Percentiles rank a stretch among this genome's conserved stretches.
Evolutionary conservation across 1,140 invertebrate species (phyloP).

Genomic region (Ridgeia piscesae): DNA sequence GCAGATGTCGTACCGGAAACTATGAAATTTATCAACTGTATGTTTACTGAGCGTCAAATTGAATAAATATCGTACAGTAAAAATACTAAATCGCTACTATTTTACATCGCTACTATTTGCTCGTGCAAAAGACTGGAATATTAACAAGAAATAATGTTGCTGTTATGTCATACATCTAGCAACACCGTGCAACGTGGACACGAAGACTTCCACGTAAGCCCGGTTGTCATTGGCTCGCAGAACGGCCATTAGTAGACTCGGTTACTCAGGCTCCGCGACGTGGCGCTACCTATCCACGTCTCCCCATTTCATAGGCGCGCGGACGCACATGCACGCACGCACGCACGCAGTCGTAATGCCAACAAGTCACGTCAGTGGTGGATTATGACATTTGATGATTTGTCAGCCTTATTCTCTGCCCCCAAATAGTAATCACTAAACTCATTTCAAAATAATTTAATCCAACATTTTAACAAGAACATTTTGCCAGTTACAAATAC

Average conservation of each 20-base stretch:
- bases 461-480: too few relatives aligned
- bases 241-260: not conserved
- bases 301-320: not conserved
- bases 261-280: not conserved
- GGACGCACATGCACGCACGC: too few relatives aligned
- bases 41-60: not conserved
- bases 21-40: not conserved
- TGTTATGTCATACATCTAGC: not conserved
- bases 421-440: too few relatives aligned
- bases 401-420: too few relatives aligned
- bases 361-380: too few relatives aligned
- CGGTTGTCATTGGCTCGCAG: not conserved
- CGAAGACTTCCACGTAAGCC: not conserved
- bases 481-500: too few relatives aligned
- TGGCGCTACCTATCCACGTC: not conserved
- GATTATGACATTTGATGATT: too few relatives aligned
- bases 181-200: not conserved
- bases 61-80: not conserved
- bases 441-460: too few relatives aligned
- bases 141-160: not conserved
- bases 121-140: not conserved
- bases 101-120: not conserved
- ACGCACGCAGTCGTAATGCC: too few relatives aligned
- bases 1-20: not conserved
- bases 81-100: not conserved